A percentile compares a stretch with the other conserved stretches of the same genome.
These are phyloP conservation scores for Cromileptes altivelis DNA, from an alignment of 2,113 vertebrate genomes.

Conservation along the genomic window DNA sequence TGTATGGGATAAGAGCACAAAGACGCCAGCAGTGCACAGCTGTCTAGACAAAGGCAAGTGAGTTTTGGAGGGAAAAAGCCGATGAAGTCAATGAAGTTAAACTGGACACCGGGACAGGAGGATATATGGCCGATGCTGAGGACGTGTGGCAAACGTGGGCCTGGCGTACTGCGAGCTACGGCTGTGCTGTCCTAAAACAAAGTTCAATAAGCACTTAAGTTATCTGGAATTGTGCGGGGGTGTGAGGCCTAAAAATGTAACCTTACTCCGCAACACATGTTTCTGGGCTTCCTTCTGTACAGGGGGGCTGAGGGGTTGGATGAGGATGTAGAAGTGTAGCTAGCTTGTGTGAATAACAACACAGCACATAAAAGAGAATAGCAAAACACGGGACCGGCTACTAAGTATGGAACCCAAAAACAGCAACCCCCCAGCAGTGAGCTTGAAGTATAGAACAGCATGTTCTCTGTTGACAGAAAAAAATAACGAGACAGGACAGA, in stretches of 20 bases:
- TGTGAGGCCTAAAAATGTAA: constrained; percentile 51
- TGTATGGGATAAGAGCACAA: constrained; percentile 67
- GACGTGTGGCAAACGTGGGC: constrained; percentile 7
- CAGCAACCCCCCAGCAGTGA: constrained; percentile 50
- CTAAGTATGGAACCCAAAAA: constrained; percentile 65
- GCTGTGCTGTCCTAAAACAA: constrained; percentile 25
- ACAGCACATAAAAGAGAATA: constrained; percentile 67
- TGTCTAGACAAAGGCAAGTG: constrained; percentile 80
- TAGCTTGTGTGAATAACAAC: constrained; percentile 68
- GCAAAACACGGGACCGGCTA: constrained; percentile 51
- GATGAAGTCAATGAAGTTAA: constrained; percentile 48
- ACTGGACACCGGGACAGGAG: constrained; percentile 46
- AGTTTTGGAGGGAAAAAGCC: constrained; percentile 60
- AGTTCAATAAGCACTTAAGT: constrained; percentile 29
- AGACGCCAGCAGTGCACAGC: constrained; percentile 77
- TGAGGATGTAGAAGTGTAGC: constrained; percentile 48
- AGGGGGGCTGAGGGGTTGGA: constrained; percentile 42
- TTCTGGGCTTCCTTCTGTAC: constrained; percentile 54
- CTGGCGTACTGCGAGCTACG: constrained; percentile 5
- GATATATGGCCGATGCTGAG: constrained; percentile 2
- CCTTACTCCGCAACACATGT: constrained; percentile 66
- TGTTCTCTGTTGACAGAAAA: constrained; percentile 45
- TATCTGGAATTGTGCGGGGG: constrained; percentile 20
- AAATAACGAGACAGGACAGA: not conserved
- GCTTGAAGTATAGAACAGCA: constrained; percentile 50